Conservation (phyloP, 2,888 invertebrate species). For the Tetragonula carbonaria region DNA sequence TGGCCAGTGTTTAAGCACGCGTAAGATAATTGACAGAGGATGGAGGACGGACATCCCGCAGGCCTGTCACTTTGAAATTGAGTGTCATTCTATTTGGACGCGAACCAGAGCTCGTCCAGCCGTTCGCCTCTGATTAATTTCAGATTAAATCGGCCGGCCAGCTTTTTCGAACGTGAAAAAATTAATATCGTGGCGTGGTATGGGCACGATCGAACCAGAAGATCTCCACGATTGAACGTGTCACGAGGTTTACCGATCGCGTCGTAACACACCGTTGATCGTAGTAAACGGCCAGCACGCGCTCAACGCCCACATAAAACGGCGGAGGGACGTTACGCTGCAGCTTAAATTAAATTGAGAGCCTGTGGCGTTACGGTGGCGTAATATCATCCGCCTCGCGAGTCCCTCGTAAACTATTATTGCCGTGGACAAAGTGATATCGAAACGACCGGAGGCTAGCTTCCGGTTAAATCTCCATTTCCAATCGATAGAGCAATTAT, state of each 20-base stretch:
- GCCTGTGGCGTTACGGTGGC: conserved; percentile 64
- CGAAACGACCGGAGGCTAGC: conserved; percentile 40
- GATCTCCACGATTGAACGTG: conserved; percentile 32
- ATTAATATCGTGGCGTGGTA: conserved; percentile 10
- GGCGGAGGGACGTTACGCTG: conserved; percentile 65
- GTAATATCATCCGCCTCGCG: conserved; percentile 62
- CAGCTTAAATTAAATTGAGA: conserved; percentile 70
- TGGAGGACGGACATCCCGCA: background rate
- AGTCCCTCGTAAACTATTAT: conserved; percentile 66
- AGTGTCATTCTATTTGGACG: conserved; percentile 39
- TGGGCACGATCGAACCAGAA: conserved; percentile 17
- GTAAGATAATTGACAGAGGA: conserved; percentile 42
- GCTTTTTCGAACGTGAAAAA: conserved; percentile 24
- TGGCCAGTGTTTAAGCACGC: conserved; percentile 30
- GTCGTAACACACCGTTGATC: conserved; percentile 54
- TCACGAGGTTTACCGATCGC: conserved; percentile 27
- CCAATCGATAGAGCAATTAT: background rate
- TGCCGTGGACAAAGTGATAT: conserved; percentile 58
- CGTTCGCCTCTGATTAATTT: conserved; percentile 50
- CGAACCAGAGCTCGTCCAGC: background rate
- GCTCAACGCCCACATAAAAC: conserved; percentile 70
- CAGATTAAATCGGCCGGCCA: conserved; percentile 31
- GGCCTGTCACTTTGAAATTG: conserved; percentile 25
- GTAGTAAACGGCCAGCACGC: conserved; percentile 65
- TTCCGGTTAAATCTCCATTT: conserved; percentile 38